These are phyloP conservation scores for Phortica okadai DNA, from an alignment of 2,888 invertebrate genomes.

Conservation along the genomic window DNA sequence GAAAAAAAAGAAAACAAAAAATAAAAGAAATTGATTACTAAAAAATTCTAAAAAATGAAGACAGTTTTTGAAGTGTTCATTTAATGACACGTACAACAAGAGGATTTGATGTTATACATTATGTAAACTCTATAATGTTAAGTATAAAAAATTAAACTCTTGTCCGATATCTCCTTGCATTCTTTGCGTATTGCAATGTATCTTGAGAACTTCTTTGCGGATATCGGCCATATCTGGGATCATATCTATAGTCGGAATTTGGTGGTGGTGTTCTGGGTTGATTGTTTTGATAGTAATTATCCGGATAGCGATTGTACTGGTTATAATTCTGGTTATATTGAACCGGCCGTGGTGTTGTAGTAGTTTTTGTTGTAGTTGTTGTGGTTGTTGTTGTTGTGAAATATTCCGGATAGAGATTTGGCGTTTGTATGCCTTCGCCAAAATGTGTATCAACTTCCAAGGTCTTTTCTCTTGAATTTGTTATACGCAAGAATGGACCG, in stretches of 20 bases:
- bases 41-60: too few species aligned
- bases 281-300: conserved; percentile 18
- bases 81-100: too few species aligned
- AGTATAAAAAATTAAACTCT: background rate
- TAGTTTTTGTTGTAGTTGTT: conserved; percentile 31
- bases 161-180: background rate
- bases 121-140: too few species aligned
- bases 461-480: conserved; percentile 53
- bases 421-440: conserved; percentile 71
- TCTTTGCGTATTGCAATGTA: background rate
- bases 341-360: conserved; percentile 43
- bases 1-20: too few species aligned
- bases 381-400: conserved; percentile 40
- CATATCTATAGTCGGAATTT: conserved; percentile 12
- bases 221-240: conserved; percentile 4
- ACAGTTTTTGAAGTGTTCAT: too few species aligned
- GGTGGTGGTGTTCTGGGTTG: conserved; percentile 14
- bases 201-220: conserved; percentile 27
- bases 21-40: too few species aligned
- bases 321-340: conserved; percentile 39
- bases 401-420: conserved; percentile 61
- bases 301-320: conserved; percentile 25
- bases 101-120: too few species aligned
- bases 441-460: conserved; percentile 72
- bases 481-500: conserved; percentile 74